phyloP scores from a whole-genome alignment of 2,888 invertebrate genomes.

The Erannis defoliaria region DNA sequence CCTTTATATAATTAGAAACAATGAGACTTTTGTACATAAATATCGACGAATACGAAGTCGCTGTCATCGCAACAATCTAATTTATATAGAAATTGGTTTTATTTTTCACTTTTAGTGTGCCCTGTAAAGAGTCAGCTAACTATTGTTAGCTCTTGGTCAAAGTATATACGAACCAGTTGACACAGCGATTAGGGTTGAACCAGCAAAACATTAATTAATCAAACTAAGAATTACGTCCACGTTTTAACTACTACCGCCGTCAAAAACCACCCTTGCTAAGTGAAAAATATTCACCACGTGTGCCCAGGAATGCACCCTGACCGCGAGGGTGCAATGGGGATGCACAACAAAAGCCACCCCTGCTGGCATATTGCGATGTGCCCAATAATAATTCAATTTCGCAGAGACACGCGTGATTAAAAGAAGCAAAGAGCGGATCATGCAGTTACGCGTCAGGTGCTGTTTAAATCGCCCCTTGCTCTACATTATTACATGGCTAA shows the following conservation, averaged over 20 bases:
- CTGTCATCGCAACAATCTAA: too few species aligned
- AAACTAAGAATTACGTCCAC: slow-evolving; percentile 44
- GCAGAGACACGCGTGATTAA: slow-evolving; percentile 50
- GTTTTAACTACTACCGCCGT: slow-evolving; percentile 43
- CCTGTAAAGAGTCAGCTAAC: too few species aligned
- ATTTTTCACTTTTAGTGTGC: too few species aligned
- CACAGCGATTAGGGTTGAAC: slow-evolving; percentile 34
- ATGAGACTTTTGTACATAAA: too few species aligned
- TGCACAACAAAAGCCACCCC: slow-evolving; percentile 60
- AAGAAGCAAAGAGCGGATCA: slow-evolving; percentile 48
- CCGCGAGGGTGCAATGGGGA: slow-evolving; percentile 52
- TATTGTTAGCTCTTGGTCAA: not conserved
- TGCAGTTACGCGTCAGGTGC: slow-evolving; percentile 46
- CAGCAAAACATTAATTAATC: slow-evolving; percentile 43
- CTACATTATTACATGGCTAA: not conserved
- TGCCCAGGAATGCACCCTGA: slow-evolving; percentile 69
- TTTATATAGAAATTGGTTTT: too few species aligned
- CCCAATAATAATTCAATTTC: slow-evolving; percentile 72
- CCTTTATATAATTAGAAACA: too few species aligned
- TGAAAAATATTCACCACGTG: slow-evolving; percentile 68
- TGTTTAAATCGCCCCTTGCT: slow-evolving; percentile 12
- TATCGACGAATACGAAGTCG: too few species aligned
- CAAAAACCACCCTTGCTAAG: slow-evolving; percentile 37
- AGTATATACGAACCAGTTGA: not conserved
- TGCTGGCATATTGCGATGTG: slow-evolving; percentile 56